Evolutionary conservation across 2,113 vertebrate species (phyloP).

Genomic region (Pimephales promelas): DNA sequence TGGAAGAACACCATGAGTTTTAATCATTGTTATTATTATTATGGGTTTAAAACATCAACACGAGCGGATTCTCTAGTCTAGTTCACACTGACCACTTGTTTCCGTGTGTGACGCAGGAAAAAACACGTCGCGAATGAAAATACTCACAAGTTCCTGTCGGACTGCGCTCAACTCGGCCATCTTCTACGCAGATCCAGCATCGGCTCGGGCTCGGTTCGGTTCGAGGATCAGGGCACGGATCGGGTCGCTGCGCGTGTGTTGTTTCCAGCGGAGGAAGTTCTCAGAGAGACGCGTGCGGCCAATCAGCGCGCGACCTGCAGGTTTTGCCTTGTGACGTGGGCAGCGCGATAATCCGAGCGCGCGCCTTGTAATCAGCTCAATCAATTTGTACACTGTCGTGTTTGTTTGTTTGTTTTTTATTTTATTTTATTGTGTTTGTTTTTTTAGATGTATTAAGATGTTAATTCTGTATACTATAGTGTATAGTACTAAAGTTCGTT

Average conservation of each 20-base stretch:
- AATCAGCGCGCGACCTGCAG: conserved; percentile 14
- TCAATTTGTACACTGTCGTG: no score
- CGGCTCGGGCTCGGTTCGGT: neutral
- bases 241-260: neutral
- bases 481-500: no score
- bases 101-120: conserved; percentile 1
- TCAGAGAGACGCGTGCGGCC: neutral
- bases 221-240: neutral
- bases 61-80: neutral
- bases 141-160: conserved; percentile 75
- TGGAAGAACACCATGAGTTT: neutral
- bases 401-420: no score
- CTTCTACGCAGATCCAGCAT: conserved; percentile 60
- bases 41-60: neutral
- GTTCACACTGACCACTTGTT: neutral
- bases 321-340: neutral
- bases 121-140: neutral
- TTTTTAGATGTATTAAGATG: no score
- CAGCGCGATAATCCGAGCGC: neutral
- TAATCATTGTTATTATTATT: neutral
- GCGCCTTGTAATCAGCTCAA: neutral
- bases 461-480: no score
- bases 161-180: conserved; percentile 83
- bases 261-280: conserved; percentile 1
- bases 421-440: no score